phyloP scores from a whole-genome alignment of 2,888 invertebrate genomes.

The Epirrita christyi region DNA sequence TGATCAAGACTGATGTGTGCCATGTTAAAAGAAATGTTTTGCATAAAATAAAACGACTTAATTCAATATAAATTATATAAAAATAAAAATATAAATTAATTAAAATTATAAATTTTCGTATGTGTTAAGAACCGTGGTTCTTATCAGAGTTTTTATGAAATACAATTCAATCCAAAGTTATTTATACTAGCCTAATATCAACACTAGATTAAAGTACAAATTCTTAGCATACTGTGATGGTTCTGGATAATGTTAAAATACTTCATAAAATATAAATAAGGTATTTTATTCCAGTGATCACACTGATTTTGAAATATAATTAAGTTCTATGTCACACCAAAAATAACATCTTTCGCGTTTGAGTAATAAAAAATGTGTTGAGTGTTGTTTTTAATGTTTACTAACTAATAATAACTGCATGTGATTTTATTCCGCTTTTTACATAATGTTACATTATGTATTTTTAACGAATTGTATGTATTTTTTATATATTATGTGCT shows the following conservation, averaged over 20 bases:
- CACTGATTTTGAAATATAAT: neutral
- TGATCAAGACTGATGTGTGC: constrained; percentile 51
- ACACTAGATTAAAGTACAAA: constrained; percentile 17
- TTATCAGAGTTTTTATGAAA: too few relatives aligned
- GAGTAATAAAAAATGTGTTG: neutral
- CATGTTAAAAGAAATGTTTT: constrained; percentile 31
- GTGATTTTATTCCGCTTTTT: constrained; percentile 10
- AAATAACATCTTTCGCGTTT: constrained; percentile 5
- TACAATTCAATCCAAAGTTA: neutral
- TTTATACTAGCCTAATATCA: constrained; percentile 7
- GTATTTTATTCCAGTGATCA: neutral
- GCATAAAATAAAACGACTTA: neutral
- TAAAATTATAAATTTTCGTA: too few relatives aligned
- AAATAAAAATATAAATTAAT: constrained; percentile 4
- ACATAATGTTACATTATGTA: neutral
- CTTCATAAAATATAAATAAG: constrained; percentile 10
- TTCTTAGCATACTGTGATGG: constrained; percentile 34
- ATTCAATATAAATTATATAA: neutral
- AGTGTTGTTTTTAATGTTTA: constrained; percentile 9
- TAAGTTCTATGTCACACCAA: constrained; percentile 6
- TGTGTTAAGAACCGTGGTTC: too few relatives aligned
- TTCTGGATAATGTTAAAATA: constrained; percentile 28
- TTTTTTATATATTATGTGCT: constrained; percentile 4
- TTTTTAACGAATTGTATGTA: neutral
- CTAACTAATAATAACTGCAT: constrained; percentile 18